Conservation (phyloP, 2,888 invertebrate genomes). For the Platycnemis pennipes region DNA sequence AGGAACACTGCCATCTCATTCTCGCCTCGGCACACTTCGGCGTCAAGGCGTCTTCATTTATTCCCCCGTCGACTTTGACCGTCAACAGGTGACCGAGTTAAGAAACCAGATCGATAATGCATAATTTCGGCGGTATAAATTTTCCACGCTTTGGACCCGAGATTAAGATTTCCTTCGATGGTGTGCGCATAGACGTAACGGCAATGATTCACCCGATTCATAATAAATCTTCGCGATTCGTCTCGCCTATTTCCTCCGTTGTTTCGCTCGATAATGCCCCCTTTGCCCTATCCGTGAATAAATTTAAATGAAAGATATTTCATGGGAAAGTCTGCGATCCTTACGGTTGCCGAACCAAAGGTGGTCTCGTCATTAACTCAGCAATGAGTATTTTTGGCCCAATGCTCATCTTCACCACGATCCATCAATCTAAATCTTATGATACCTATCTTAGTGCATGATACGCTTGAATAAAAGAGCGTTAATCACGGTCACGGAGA, state of each 20-base stretch:
- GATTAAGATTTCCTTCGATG: not conserved
- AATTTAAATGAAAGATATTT: not conserved
- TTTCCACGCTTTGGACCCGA: not conserved
- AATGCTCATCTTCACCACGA: no score
- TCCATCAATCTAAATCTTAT: no score
- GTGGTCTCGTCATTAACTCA: no score
- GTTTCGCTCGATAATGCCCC: not conserved
- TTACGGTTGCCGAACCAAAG: no score
- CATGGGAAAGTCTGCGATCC: no score
- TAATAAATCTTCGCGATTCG: not conserved
- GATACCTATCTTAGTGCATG: no score
- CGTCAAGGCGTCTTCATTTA: not conserved
- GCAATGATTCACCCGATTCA: not conserved
- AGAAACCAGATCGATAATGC: not conserved
- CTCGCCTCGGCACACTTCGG: conserved; percentile 7
- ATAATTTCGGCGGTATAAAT: not conserved
- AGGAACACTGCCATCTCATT: not conserved
- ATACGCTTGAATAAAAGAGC: no score
- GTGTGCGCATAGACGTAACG: not conserved
- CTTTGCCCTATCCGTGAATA: not conserved
- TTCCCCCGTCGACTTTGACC: not conserved
- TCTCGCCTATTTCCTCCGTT: not conserved
- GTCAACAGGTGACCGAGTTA: not conserved
- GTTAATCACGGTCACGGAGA: no score
- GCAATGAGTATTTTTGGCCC: no score